phyloP scores from a whole-genome alignment of 2,113 vertebrate species.

The Clarias gariepinus region DNA sequence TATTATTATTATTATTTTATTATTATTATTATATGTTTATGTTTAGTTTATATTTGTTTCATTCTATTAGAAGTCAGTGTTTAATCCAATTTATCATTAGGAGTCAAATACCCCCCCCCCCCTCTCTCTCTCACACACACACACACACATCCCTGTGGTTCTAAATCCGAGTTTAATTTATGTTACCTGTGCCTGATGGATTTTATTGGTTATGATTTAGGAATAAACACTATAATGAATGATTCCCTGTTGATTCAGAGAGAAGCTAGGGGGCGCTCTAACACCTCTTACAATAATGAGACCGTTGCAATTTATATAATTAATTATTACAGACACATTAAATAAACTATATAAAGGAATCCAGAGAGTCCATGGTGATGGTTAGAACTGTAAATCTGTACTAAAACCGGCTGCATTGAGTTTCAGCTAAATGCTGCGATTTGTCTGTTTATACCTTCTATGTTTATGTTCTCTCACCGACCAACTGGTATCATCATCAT shows the following conservation, averaged over 20 bases:
- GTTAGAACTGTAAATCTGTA: not conserved
- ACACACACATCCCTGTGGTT: not conserved
- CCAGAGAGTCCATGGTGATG: not conserved
- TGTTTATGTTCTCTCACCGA: conserved; percentile 38
- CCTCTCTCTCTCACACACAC: conserved; percentile 1
- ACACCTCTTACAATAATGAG: conserved; percentile 34
- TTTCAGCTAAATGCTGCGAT: not conserved
- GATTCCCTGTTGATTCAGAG: not conserved
- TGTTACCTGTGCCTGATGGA: not conserved
- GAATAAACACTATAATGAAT: not conserved
- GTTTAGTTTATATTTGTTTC: not conserved
- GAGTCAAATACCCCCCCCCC: not conserved
- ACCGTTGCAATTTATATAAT: not conserved
- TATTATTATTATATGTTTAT: not conserved
- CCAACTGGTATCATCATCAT: not conserved
- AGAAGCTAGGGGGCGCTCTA: conserved; percentile 59
- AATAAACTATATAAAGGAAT: not conserved
- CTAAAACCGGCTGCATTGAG: not conserved
- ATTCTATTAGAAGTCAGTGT: not conserved
- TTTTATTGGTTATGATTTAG: not conserved
- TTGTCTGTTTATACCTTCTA: conserved; percentile 9
- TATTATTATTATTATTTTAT: no score
- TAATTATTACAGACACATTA: not conserved
- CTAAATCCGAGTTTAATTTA: not conserved
- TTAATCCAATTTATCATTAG: not conserved